Evolutionary conservation across 1,140 invertebrate genomes (phyloP), one percentile per base, ranked within the genome.

Genomic region (Oscheius sp.): DNA sequence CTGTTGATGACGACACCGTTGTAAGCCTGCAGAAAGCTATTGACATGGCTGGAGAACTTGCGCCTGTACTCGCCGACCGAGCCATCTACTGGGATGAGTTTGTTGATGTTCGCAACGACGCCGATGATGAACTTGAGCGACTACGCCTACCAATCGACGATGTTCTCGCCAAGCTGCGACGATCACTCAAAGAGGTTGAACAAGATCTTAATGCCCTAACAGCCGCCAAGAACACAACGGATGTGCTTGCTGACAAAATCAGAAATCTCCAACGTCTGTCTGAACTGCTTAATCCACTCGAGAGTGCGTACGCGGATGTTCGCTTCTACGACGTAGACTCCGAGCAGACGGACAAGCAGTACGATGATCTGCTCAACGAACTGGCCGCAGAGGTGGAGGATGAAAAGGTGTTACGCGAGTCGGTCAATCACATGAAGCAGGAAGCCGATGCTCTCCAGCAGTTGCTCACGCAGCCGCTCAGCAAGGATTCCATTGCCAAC

Each of bases 271-370:
- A 74, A 65, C 26, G 45, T 15, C 72, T 74, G 2, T 74, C 67
- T 31, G 73, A 74, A 61, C 52, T 66, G 28, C 73, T 74, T 31
- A 45, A 74, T 65, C 73, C 73, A 20, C 58, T 74, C 20, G 73
- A 74, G 61, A 74, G 49, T 42, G 67, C 69, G n/a, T 74, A 74
- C 46, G 73, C 73, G 35, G 73, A 74, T 61, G 73, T 74, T 4
- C 73, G 73, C 20, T 74, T 74, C 68, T 74, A 75, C 52, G 73
- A 74, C 42, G 73, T 74, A 4, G 73, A 74, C 36, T 68, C 58
- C 23, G 73, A 74, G 63, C 73, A 74, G 34, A 73, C 69, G 32
- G 34, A 73, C 20, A 42, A 70, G 23, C 73, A 74, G 55, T 73
- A 73, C 49, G 69, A 74, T 28, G 73, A 71, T 23, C 23, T 73